A percentile compares a stretch with the other conserved stretches of the same genome.
phyloP scores from a whole-genome alignment of 1,140 invertebrate genomes.

The Scaptomyza graminum region DNA sequence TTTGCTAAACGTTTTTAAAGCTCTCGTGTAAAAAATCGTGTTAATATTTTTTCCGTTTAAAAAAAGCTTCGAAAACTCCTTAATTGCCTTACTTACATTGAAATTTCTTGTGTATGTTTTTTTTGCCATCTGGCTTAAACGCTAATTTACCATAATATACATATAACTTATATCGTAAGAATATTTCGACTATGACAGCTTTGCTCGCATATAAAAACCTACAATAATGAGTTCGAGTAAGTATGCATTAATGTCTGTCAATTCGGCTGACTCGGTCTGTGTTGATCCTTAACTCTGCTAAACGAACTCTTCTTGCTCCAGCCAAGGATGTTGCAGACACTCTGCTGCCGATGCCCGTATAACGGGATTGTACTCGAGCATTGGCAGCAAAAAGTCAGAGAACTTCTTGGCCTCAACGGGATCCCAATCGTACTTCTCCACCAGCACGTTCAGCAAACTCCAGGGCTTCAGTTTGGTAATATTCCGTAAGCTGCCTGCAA shows the following conservation, averaged over 20 bases:
- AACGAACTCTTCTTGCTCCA: slow-evolving; percentile 87
- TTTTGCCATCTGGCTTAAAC: slow-evolving; percentile 22
- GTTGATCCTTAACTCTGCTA: slow-evolving; percentile 47
- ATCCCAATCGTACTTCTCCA: slow-evolving; percentile 98
- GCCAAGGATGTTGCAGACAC: slow-evolving; percentile 96
- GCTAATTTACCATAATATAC: slow-evolving; percentile 44
- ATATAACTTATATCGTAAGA: slow-evolving; percentile 31
- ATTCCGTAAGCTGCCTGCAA: slow-evolving; percentile 92
- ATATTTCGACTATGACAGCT: slow-evolving; percentile 42
- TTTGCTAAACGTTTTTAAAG: slow-evolving; percentile 63
- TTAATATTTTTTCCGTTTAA: slow-evolving; percentile 45
- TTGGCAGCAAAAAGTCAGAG: slow-evolving; percentile 96
- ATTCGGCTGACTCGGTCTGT: slow-evolving; percentile 13
- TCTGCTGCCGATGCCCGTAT: slow-evolving; percentile 95
- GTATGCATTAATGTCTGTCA: slow-evolving; percentile 14
- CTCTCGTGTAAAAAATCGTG: slow-evolving; percentile 76
- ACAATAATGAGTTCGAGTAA: slow-evolving; percentile 43
- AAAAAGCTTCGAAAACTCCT: slow-evolving; percentile 73
- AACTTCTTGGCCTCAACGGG: slow-evolving; percentile 94
- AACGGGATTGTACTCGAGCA: slow-evolving; percentile 97
- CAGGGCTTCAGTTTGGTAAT: slow-evolving; percentile 97
- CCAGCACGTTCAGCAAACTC: slow-evolving; percentile 95
- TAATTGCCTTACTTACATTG: slow-evolving; percentile 28
- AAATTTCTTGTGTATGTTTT: slow-evolving; percentile 18
- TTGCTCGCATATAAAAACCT: slow-evolving; percentile 45